phyloP scores from a whole-genome alignment of 35 echinoderm and acorn worm genomes.

The Amphiura filiformis region DNA sequence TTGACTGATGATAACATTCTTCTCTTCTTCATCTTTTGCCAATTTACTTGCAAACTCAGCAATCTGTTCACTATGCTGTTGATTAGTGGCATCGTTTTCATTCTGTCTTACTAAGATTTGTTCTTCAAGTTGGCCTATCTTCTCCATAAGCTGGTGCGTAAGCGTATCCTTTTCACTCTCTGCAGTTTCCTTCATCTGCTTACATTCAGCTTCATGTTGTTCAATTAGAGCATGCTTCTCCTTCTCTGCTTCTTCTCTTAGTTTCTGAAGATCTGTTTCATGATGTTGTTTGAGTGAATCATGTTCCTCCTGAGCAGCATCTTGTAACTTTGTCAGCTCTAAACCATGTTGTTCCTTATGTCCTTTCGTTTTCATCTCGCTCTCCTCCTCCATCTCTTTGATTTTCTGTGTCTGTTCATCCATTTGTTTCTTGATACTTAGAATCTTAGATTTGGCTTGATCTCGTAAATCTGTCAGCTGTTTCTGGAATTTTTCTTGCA shows the following conservation, averaged over 20 bases:
- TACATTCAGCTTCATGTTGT: slow-evolving; percentile 14
- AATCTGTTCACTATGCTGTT: neutral
- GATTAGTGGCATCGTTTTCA: neutral
- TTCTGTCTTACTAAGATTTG: slow-evolving; percentile 20
- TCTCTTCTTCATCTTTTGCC: neutral
- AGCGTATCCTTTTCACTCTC: neutral
- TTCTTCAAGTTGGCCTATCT: slow-evolving; percentile 5
- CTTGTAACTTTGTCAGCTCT: slow-evolving; percentile 28
- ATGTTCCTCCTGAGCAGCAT: slow-evolving; percentile 27
- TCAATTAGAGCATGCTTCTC: slow-evolving; percentile 10
- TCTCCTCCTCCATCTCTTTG: slow-evolving; percentile 40
- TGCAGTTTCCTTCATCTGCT: slow-evolving; percentile 9
- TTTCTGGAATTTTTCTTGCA: slow-evolving; percentile 62
- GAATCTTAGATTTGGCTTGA: slow-evolving; percentile 83
- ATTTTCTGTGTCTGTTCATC: slow-evolving; percentile 49
- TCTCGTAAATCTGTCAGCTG: slow-evolving; percentile 71
- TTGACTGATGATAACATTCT: neutral
- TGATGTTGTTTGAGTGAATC: neutral
- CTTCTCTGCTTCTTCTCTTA: neutral
- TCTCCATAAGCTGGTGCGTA: slow-evolving; percentile 10
- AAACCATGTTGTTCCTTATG: slow-evolving; percentile 25
- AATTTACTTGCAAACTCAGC: neutral
- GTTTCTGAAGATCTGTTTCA: neutral
- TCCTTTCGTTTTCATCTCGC: slow-evolving; percentile 20
- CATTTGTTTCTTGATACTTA: slow-evolving; percentile 54